Percentiles rank a stretch among this genome's conserved stretches.
Conservation (phyloP, 2,797 vertebrate genomes). For the Sus cebifrons region DNA sequence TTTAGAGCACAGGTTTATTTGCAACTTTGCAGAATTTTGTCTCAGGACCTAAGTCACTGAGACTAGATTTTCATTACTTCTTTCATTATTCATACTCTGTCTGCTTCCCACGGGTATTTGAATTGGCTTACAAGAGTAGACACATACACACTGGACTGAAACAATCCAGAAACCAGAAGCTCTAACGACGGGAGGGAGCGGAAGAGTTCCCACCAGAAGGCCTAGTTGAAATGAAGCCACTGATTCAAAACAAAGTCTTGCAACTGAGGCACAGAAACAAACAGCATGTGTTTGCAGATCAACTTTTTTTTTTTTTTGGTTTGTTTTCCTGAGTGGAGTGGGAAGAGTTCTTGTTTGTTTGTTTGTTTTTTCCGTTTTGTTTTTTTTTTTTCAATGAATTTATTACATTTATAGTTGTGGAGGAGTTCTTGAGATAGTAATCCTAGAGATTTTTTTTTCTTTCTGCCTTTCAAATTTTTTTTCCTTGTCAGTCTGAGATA, state of each 20-base stretch:
- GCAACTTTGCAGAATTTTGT: slow-evolving; percentile 27
- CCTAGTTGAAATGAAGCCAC: background rate
- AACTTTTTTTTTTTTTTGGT: background rate
- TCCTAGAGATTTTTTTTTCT: background rate
- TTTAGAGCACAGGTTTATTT: slow-evolving; percentile 12
- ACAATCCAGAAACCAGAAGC: background rate
- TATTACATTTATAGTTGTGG: too few relatives aligned
- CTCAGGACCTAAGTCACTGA: background rate
- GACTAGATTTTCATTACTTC: slow-evolving; percentile 4
- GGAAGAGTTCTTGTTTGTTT: background rate
- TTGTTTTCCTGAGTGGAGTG: background rate
- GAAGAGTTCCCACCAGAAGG: background rate
- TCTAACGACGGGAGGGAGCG: background rate
- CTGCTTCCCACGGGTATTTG: slow-evolving; percentile 4
- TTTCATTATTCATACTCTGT: background rate
- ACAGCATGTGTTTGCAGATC: background rate
- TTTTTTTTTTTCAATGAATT: too few relatives aligned
- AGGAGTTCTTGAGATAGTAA: background rate
- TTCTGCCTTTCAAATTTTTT: background rate
- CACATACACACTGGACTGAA: background rate
- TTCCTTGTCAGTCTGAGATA: background rate
- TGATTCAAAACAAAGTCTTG: background rate
- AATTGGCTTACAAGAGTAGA: background rate
- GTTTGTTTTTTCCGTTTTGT: too few relatives aligned
- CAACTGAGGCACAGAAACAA: background rate